Evolutionary conservation across 2,113 vertebrate species (phyloP).

Genomic region (Rhabdornis inornatus): DNA sequence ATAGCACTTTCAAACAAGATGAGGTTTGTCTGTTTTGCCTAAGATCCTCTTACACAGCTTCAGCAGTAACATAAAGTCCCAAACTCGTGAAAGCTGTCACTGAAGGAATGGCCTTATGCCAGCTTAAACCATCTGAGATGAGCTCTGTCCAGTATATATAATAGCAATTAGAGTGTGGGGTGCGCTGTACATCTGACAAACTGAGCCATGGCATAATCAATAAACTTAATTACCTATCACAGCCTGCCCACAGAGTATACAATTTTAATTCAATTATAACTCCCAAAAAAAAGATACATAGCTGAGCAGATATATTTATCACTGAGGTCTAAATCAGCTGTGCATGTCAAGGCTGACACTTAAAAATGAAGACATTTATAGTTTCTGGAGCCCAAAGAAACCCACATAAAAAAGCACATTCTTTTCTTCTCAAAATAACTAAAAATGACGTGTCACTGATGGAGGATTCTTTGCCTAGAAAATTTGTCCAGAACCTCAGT

Average conservation of each 20-base stretch:
- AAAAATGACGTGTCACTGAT: conserved; percentile 16
- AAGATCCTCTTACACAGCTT: background rate
- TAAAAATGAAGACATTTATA: conserved; percentile 62
- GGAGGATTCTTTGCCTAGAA: conserved; percentile 20
- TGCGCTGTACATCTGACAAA: conserved; percentile 16
- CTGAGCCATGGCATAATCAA: conserved; percentile 56
- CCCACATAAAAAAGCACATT: conserved; percentile 21
- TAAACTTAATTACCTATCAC: conserved; percentile 70
- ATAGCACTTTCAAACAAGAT: background rate
- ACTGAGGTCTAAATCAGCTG: conserved; percentile 54
- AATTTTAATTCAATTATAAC: conserved; percentile 69
- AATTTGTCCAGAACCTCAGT: background rate
- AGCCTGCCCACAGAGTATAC: conserved; percentile 46
- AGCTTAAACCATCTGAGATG: background rate
- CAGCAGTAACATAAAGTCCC: background rate
- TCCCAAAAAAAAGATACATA: conserved; percentile 37
- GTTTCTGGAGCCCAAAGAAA: conserved; percentile 43
- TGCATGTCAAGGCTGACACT: conserved; percentile 52
- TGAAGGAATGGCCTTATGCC: conserved; percentile 1
- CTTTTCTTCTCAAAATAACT: conserved; percentile 32
- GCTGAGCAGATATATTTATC: conserved; percentile 53
- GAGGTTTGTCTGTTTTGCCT: background rate
- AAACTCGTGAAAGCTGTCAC: background rate
- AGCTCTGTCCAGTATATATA: conserved; percentile 9
- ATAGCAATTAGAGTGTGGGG: conserved; percentile 16